Conservation (phyloP, 2,797 vertebrate genomes). For the Ispidina lecontei region DNA sequence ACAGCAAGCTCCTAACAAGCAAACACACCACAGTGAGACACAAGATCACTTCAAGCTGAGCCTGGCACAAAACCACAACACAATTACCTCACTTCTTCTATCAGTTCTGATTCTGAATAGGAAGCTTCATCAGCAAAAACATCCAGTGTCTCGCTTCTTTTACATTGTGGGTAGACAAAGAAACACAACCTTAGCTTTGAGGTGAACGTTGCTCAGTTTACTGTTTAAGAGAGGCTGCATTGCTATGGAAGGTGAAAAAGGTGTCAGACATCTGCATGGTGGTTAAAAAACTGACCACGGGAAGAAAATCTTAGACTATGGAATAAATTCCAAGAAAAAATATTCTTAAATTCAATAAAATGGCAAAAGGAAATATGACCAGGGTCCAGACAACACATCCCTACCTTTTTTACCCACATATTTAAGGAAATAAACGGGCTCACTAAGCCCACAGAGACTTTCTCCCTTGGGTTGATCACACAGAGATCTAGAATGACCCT, state of each 20-base stretch:
- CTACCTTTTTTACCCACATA: background rate
- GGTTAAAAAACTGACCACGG: background rate
- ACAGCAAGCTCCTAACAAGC: slow-evolving; percentile 60
- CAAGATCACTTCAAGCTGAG: background rate
- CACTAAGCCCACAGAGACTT: background rate
- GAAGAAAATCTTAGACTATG: background rate
- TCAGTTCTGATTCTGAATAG: slow-evolving; percentile 70
- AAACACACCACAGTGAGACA: slow-evolving; percentile 33
- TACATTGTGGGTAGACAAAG: slow-evolving; percentile 53
- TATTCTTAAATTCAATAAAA: background rate
- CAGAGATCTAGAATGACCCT: background rate
- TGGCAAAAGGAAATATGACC: background rate
- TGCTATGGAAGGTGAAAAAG: background rate
- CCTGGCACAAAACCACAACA: slow-evolving; percentile 50
- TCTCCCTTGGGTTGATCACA: background rate
- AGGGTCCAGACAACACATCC: background rate
- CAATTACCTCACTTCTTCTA: slow-evolving; percentile 75
- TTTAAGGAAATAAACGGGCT: background rate
- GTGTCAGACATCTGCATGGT: background rate
- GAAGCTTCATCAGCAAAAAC: slow-evolving; percentile 73
- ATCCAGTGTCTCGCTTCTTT: slow-evolving; percentile 78
- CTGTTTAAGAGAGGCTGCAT: background rate
- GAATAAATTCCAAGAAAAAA: background rate
- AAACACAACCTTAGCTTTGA: slow-evolving; percentile 64
- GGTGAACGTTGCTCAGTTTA: background rate